phyloP scores from a whole-genome alignment of 2,797 vertebrate genomes.

The Erithacus rubecula region DNA sequence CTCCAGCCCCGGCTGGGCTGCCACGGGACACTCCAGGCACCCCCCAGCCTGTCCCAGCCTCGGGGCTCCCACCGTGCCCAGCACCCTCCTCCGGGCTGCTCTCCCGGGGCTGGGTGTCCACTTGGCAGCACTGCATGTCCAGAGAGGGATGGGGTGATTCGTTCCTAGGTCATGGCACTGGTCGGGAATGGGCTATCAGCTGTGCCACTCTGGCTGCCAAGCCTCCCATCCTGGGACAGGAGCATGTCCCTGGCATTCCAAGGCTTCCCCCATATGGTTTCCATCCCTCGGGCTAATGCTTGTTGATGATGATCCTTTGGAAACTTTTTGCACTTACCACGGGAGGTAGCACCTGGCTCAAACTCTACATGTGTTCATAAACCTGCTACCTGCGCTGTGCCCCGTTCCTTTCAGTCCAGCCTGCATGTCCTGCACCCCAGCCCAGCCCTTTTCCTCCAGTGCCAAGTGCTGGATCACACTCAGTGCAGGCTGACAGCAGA shows the following conservation, averaged over 20 bases:
- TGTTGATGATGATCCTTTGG: neutral
- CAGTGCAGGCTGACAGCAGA: neutral
- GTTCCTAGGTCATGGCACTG: accelerated
- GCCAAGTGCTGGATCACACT: neutral
- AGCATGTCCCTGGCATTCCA: neutral
- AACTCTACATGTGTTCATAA: neutral
- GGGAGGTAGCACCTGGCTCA: neutral
- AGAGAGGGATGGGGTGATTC: accelerated
- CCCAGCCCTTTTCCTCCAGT: neutral
- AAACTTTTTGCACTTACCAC: neutral
- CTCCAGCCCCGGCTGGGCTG: neutral
- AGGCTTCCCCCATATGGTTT: neutral
- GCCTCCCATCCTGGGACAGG: accelerated
- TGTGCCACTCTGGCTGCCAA: neutral
- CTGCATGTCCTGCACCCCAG: neutral
- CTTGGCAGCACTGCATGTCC: accelerated
- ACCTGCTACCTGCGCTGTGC: neutral
- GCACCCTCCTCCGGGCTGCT: neutral
- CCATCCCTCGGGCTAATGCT: neutral
- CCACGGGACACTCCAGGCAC: neutral
- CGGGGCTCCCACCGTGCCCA: neutral
- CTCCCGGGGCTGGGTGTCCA: neutral
- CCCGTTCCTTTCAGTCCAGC: neutral
- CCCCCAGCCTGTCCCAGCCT: neutral
- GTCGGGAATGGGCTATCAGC: accelerated